Evolutionary conservation across 2,888 invertebrate species (phyloP), one percentile per base, ranked within the genome.

Genomic region (Loripinus fragilis): DNA sequence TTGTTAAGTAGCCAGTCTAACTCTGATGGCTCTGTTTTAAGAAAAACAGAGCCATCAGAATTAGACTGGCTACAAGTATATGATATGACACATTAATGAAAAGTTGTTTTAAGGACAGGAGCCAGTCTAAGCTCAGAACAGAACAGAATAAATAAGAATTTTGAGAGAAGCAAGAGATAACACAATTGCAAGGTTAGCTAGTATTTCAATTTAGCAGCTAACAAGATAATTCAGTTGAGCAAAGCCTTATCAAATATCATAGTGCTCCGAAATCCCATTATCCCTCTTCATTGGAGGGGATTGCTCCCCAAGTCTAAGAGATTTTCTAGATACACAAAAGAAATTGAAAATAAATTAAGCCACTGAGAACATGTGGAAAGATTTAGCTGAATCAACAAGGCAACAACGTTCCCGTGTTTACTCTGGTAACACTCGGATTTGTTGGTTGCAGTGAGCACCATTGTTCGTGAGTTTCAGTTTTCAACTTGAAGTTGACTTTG

Each of bases 341-440:
- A 60, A 60, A 60, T 60, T 60, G 60, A 60, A 60, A 60, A 60
- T 60, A 60, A 60, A 60, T 60, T 60, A 60, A 60, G n/a, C 52
- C 15, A 25, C 5, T 23, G 65, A 10, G 65, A 65, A 67, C 67
- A 67, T 41, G 42, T 41, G 67, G 67, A 67, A 38, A 67, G 28
- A 42, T 67, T 67, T 67, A 67, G 67, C 67, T 67, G 67, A 67
- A 67, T 45, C 41, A 67, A 67, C 67, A 67, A n/a, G 2, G 25
- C 41, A 41, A 45, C 25, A 67, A 45, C 41, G 15, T 25, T n/a
- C 17, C 25, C 15, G n/a, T 67, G 67, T 67, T 67, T 67, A 42
- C 67, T 41, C 42, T n/a, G 67, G 67, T 42, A 67, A 67, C 60
- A 60, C 15, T 30, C 8, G 17, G 60, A 60, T 60, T 60, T 60